phyloP scores from a whole-genome alignment of 2,888 invertebrate genomes.

The Lithophane ornitopus region DNA sequence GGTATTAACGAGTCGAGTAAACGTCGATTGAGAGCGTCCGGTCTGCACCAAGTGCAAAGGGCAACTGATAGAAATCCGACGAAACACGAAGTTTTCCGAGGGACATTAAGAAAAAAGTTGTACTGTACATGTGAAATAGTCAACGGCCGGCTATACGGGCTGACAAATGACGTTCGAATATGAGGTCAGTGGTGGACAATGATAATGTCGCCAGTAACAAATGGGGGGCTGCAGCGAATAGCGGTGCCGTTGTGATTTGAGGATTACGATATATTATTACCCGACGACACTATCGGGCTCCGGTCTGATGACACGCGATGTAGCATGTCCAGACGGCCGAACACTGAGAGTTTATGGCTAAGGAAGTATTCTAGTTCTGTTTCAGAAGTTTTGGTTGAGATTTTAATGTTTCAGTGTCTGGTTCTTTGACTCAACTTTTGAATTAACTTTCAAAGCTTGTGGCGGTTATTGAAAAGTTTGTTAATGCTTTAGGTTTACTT shows the following conservation, averaged over 20 bases:
- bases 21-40: too few relatives aligned
- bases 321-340: constrained; percentile 54
- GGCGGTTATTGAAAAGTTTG: neutral
- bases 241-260: constrained; percentile 77
- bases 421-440: constrained; percentile 3
- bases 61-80: too few relatives aligned
- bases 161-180: constrained; percentile 87
- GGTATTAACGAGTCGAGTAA: too few relatives aligned
- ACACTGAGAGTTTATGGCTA: constrained; percentile 56
- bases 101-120: too few relatives aligned
- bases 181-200: constrained; percentile 85
- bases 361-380: constrained; percentile 30
- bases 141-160: constrained; percentile 73
- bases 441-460: neutral
- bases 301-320: constrained; percentile 70
- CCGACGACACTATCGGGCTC: constrained; percentile 74
- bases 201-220: constrained; percentile 88
- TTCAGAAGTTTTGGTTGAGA: constrained; percentile 5
- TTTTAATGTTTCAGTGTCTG: constrained; percentile 2
- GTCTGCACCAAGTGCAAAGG: too few relatives aligned
- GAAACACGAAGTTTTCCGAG: too few relatives aligned
- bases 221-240: constrained; percentile 82
- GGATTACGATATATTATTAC: constrained; percentile 84
- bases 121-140: constrained; percentile 71
- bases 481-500: neutral